Percentiles rank a stretch among this genome's conserved stretches.
phyloP scores from a whole-genome alignment of 2,113 vertebrate species.

The Pagrus major region DNA sequence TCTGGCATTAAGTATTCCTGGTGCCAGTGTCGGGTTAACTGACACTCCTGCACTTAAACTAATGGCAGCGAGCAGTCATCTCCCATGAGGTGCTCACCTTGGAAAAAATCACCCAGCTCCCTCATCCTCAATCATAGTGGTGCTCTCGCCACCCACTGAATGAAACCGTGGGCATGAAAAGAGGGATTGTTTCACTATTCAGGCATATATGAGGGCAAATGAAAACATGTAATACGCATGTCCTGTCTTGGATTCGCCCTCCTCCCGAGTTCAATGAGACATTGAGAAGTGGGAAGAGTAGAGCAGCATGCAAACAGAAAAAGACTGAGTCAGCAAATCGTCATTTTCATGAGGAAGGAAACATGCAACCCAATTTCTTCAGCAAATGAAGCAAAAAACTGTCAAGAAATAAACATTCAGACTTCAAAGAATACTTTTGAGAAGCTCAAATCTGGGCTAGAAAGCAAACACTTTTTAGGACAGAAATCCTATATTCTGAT shows the following conservation, averaged over 20 bases:
- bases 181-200: conserved; percentile 81
- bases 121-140: conserved; percentile 82
- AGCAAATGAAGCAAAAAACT: conserved; percentile 20
- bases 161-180: conserved; percentile 82
- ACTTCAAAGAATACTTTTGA: neutral
- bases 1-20: conserved; percentile 86
- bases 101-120: conserved; percentile 79
- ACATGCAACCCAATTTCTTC: conserved; percentile 37
- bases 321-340: conserved; percentile 58
- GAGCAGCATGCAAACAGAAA: conserved; percentile 56
- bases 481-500: neutral
- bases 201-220: conserved; percentile 75
- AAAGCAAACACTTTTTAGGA: neutral
- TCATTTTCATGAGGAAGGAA: conserved; percentile 52
- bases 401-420: conserved; percentile 13
- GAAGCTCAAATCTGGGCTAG: no score
- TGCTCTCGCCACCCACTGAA: conserved; percentile 81
- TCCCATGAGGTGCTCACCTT: conserved; percentile 83
- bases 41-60: conserved; percentile 85
- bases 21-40: conserved; percentile 86
- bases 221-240: conserved; percentile 80
- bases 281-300: conserved; percentile 56
- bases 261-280: conserved; percentile 70
- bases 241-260: conserved; percentile 75
- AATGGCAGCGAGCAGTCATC: conserved; percentile 81